Evolutionary conservation across 2,113 vertebrate genomes (phyloP), one percentile per base, ranked within the genome.

Genomic region (Gymnorhina tibicen): DNA sequence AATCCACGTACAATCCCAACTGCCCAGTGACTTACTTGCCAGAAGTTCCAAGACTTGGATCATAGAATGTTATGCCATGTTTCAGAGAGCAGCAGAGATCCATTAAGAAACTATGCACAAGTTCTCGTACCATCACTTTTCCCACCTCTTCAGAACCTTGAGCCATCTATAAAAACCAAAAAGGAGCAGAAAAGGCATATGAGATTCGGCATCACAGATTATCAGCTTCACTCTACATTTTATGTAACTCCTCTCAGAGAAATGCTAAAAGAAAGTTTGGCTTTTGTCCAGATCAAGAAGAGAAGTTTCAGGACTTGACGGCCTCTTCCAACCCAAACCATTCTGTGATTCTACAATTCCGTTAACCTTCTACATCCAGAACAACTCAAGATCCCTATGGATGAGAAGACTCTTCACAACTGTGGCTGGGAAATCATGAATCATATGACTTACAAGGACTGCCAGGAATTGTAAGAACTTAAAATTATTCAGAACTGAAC

Each of bases 61-160:
- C 99, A 47, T 99, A 97, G 89, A 99, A 99, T 27, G 98, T 99
- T 93, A 99, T 99, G 7, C 99, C 99, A 23, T 99, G 98, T 93
- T 99, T 99, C 60, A 99, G 97, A 28, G 99, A 99, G 95, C 99
- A 99, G 89, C 99, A 99, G 22, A 99, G 95, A 32, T 99, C 99
- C 82, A 98, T 92, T 17, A 99, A 98, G 95, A 99, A 99, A 59
- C 91, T 95, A 93, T 99, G 99, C 32, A 98, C 98, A 26, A 99
- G 97, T 41, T 99, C 98, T 50, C 99, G 95, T 33, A 99, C 98
- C 75, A 98, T 85, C n/a, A 84, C n/a, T 47, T 95, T 97, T 66
- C 98, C 99, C 8, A 93, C 95, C 16, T 98, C 98, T 78, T 97
- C 96, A 4, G 98, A 86, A 89, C 96, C 94, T 37, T 93, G 93